Conservation (phyloP, 2,113 vertebrate species). For the Colinus virginianus region DNA sequence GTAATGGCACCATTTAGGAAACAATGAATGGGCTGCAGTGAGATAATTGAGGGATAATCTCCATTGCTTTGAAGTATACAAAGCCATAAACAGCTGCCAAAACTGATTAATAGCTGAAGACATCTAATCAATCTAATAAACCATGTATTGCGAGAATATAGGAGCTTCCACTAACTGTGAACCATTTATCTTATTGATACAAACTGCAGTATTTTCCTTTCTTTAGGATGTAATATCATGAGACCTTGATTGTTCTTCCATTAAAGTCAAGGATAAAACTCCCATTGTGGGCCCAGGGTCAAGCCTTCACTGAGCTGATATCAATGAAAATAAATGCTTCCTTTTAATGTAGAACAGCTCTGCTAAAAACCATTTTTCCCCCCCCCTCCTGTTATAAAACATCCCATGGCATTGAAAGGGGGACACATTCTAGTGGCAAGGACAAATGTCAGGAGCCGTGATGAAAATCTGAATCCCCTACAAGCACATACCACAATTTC, state of each 20-base stretch:
- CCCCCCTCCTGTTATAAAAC: background rate
- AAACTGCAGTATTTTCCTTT: constrained; percentile 37
- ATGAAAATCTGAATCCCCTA: constrained; percentile 21
- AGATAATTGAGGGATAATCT: constrained; percentile 70
- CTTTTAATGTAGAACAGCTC: constrained; percentile 37
- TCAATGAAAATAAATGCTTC: constrained; percentile 56
- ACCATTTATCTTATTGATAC: constrained; percentile 52
- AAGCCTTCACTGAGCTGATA: constrained; percentile 24
- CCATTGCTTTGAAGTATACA: constrained; percentile 49
- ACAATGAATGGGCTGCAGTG: constrained; percentile 52
- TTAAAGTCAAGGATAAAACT: constrained; percentile 65
- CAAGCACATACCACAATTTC: background rate
- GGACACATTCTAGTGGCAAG: constrained; percentile 27
- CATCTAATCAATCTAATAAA: constrained; percentile 70
- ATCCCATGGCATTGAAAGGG: constrained; percentile 44
- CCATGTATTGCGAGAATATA: constrained; percentile 48
- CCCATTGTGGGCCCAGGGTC: constrained; percentile 43
- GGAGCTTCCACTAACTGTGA: background rate
- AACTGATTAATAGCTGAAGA: constrained; percentile 67
- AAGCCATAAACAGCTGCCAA: constrained; percentile 66
- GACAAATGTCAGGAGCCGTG: constrained; percentile 28
- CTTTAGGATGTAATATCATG: constrained; percentile 2
- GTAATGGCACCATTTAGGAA: constrained; percentile 59
- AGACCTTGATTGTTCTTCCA: constrained; percentile 51
- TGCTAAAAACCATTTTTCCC: background rate